A percentile compares a stretch with the other conserved stretches of the same genome.
phyloP scores from a whole-genome alignment of 2,797 vertebrate genomes.

The Paratrypauchen microcephalus region DNA sequence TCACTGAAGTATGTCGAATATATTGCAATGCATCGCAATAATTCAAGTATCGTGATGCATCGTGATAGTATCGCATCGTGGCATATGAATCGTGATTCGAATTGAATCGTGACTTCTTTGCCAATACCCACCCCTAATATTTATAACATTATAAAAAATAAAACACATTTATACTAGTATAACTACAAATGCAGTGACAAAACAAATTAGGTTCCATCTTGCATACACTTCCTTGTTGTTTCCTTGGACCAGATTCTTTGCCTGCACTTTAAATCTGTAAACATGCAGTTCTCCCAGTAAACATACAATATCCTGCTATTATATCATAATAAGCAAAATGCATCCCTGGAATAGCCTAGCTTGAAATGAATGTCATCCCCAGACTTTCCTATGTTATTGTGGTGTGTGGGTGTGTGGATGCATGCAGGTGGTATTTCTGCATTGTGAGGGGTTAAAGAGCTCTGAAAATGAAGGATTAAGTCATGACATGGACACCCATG shows the following conservation, averaged over 20 bases:
- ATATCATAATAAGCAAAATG: conserved; percentile 65
- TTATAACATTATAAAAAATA: too few species aligned
- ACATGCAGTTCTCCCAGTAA: conserved; percentile 41
- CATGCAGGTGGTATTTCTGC: neutral
- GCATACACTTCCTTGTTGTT: neutral
- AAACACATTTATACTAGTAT: conserved; percentile 1
- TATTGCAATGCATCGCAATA: too few species aligned
- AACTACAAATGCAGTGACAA: neutral
- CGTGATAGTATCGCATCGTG: too few species aligned
- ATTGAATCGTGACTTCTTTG: too few species aligned
- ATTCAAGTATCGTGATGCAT: too few species aligned
- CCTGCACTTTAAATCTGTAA: neutral
- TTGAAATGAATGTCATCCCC: conserved; percentile 21
- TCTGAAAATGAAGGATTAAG: conserved; percentile 10
- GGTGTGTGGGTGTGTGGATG: neutral
- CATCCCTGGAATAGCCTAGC: conserved; percentile 70
- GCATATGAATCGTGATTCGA: too few species aligned
- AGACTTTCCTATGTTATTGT: neutral
- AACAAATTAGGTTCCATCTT: too few species aligned
- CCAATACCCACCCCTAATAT: too few species aligned
- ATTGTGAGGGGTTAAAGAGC: conserved; percentile 2
- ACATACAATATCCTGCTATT: conserved; percentile 55
- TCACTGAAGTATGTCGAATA: too few species aligned
- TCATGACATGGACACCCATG: conserved; percentile 25
- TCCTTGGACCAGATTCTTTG: too few species aligned